Percentiles rank a stretch among this genome's conserved stretches.
phyloP scores from a whole-genome alignment of 2,888 invertebrate genomes.

The Euclidia mi region DNA sequence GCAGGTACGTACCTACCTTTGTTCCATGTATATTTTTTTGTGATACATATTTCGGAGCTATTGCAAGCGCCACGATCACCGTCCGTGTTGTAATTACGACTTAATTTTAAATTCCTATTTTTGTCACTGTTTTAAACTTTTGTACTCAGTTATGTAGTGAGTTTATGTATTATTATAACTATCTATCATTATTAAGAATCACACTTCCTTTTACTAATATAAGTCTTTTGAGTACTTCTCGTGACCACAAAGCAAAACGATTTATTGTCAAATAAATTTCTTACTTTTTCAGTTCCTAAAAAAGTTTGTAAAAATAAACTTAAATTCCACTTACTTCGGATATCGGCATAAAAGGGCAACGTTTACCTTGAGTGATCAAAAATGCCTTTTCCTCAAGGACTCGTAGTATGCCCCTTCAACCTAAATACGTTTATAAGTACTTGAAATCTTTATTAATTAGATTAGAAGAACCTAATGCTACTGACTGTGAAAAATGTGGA shows the following conservation, averaged over 20 bases:
- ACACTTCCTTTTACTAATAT: too few relatives aligned
- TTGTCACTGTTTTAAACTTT: too few relatives aligned
- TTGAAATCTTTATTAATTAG: constrained; percentile 13
- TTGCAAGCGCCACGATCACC: too few relatives aligned
- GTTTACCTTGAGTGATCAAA: not conserved
- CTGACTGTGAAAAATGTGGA: not conserved
- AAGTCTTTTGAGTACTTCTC: too few relatives aligned
- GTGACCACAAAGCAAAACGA: not conserved
- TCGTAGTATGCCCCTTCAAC: constrained; percentile 4
- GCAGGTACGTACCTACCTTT: too few relatives aligned
- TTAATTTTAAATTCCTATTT: too few relatives aligned
- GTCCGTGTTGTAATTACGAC: too few relatives aligned
- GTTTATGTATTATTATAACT: too few relatives aligned
- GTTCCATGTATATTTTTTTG: too few relatives aligned
- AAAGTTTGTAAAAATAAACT: not conserved
- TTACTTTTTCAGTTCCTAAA: constrained; percentile 7
- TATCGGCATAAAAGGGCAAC: constrained; percentile 5
- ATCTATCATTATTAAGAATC: too few relatives aligned
- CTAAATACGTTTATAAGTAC: constrained; percentile 10
- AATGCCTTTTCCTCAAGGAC: constrained; percentile 7
- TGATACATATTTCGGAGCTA: too few relatives aligned
- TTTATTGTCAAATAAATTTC: constrained; percentile 15
- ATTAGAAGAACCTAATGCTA: constrained; percentile 5
- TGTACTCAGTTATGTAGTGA: too few relatives aligned
- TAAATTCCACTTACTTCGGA: constrained; percentile 4